Conservation (phyloP, 2,797 vertebrate species). For the Rhabdomys pumilio region DNA sequence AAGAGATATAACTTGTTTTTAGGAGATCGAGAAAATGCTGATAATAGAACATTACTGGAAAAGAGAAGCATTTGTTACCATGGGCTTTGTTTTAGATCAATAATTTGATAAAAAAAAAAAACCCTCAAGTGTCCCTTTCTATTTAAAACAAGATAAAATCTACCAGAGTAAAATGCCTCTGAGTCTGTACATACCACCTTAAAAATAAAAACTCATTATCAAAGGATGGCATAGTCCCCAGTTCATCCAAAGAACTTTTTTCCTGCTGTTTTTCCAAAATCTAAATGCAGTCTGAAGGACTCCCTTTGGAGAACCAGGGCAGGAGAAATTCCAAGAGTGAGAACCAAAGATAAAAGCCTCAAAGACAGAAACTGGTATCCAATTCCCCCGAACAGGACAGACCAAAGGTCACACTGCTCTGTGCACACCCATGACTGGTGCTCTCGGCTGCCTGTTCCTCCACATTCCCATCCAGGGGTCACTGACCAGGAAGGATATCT, state of each 20-base stretch:
- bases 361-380: background rate
- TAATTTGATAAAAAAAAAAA: slow-evolving; percentile 68
- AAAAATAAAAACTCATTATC: slow-evolving; percentile 65
- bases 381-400: background rate
- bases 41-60: slow-evolving; percentile 73
- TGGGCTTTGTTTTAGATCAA: slow-evolving; percentile 69
- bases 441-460: background rate
- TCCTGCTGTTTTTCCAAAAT: slow-evolving; percentile 64
- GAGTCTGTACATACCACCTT: slow-evolving; percentile 30
- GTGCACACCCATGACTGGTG: too few relatives aligned
- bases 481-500: background rate
- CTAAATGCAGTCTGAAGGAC: background rate
- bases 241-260: slow-evolving; percentile 72
- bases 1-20: slow-evolving; percentile 68
- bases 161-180: slow-evolving; percentile 60
- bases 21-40: slow-evolving; percentile 69
- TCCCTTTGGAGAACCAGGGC: background rate
- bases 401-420: background rate
- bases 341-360: background rate
- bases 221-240: background rate
- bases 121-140: slow-evolving; percentile 73
- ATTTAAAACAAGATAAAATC: slow-evolving; percentile 74
- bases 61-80: slow-evolving; percentile 48
- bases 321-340: background rate
- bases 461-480: background rate